A percentile compares a stretch with the other conserved stretches of the same genome.
Evolutionary conservation across 1,140 invertebrate genomes (phyloP).

Genomic region (Penaeus indicus): DNA sequence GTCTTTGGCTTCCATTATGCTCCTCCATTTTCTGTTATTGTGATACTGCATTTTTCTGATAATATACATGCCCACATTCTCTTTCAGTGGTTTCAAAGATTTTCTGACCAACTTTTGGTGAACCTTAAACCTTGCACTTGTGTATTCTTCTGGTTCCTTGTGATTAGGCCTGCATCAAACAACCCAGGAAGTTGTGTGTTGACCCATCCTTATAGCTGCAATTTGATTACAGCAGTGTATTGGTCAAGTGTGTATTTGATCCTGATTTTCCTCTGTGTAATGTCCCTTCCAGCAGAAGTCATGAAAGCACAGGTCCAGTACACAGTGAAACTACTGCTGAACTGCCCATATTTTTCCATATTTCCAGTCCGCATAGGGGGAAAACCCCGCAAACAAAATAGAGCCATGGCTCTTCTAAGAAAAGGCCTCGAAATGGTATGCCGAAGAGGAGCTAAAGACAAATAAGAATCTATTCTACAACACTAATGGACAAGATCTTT

Average conservation of each 20-base stretch:
- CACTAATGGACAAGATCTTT: constrained; percentile 58
- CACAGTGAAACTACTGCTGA: neutral
- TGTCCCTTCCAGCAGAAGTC: neutral
- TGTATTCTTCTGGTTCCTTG: constrained; percentile 33
- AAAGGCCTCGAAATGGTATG: constrained; percentile 57
- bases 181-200: constrained; percentile 26
- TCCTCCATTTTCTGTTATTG: constrained; percentile 20
- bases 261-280: constrained; percentile 13
- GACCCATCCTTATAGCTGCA: neutral
- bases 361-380: constrained; percentile 60
- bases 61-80: constrained; percentile 40
- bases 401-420: constrained; percentile 60
- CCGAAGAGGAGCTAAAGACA: constrained; percentile 62
- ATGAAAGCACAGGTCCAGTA: too few species aligned
- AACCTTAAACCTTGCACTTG: constrained; percentile 22
- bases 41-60: constrained; percentile 27
- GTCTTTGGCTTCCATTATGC: constrained; percentile 12
- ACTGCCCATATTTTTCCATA: constrained; percentile 57
- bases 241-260: constrained; percentile 23
- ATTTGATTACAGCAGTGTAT: constrained; percentile 15
- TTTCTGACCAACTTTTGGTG: neutral
- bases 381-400: constrained; percentile 58
- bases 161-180: constrained; percentile 26
- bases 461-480: constrained; percentile 63
- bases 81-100: constrained; percentile 43